phyloP scores from a whole-genome alignment of 2,888 invertebrate genomes.

The Drosophila hawaiiensis region DNA sequence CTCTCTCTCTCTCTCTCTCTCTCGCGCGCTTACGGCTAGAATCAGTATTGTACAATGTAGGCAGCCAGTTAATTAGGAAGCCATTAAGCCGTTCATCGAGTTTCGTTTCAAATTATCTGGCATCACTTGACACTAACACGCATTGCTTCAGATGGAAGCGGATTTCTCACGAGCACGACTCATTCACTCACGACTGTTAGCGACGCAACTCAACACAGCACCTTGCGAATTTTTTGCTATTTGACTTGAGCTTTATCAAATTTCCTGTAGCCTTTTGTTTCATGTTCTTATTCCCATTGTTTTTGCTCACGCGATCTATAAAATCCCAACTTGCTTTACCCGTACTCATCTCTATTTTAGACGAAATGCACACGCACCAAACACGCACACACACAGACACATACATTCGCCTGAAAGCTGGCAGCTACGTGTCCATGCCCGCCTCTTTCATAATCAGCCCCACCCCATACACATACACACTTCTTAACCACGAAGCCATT shows the following conservation, averaged over 20 bases:
- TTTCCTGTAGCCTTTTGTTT: too few species aligned
- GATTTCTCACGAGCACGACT: not conserved
- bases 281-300: too few species aligned
- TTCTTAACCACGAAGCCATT: conserved; percentile 22
- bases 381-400: conserved; percentile 11
- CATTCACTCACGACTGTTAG: too few species aligned
- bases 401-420: conserved; percentile 2
- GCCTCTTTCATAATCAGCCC: conserved; percentile 31
- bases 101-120: conserved; percentile 62
- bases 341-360: not conserved
- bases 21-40: conserved; percentile 17
- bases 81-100: conserved; percentile 58
- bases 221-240: too few species aligned
- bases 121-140: conserved; percentile 13
- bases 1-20: not conserved
- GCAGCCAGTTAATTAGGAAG: conserved; percentile 52
- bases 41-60: conserved; percentile 48
- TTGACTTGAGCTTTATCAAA: too few species aligned
- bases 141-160: not conserved
- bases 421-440: conserved; percentile 68
- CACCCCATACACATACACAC: not conserved
- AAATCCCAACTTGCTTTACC: too few species aligned
- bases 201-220: not conserved
- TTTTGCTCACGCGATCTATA: too few species aligned
- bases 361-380: conserved; percentile 1